Base-by-base conservation (phyloP, 2,113 vertebrate genomes). In the Protobothrops flavoviridis region DNA sequence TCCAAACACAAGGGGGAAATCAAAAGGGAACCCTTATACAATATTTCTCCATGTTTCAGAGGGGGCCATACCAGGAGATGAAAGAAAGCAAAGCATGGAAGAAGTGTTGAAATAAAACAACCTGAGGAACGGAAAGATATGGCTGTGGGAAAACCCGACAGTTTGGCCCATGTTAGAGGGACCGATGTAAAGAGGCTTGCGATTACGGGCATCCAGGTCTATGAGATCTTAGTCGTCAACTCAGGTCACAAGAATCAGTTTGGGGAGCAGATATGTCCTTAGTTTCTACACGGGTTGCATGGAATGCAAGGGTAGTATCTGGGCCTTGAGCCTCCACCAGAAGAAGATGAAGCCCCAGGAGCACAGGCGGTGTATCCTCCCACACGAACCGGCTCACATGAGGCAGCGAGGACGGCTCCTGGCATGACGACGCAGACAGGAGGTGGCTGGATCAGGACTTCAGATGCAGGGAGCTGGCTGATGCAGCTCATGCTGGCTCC, bases 361-460 rank as follows among this genome's bases (percentile, higher is more conserved):
- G 6, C 39, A 48, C 90, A 86, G 0, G 90, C 33, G 3, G 74
- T 48, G 4, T 29, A 21, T 12, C 90, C 74, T 1, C 53, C 74
- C 4, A 91, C 90, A 11, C 69, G 33, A n/a, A 86, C 1, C 0
- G 90, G 39, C 6, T 85, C 53, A 39, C 39, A 91, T 3, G 23
- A 4, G 39, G 90, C 8, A 4, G 8, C 0, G 0, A 91, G 53
- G 53, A 74, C 0, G 0, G 90, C 0, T 2, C 90, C 61, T 5
- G 48, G 90, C 5, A 90, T 0, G 3, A 11, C 7, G 3, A 74
- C 0, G 0, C 0, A 0, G 0, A 39, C 0, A 0, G 61, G 4
- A 20, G 90, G 0, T 33, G 90, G 61, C 48, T 57, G 74, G 90
- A 86, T 21, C 1, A 7, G 0, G 0, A 57, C 0, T 59, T 87